phyloP scores from a whole-genome alignment of 2,888 invertebrate species.

The Andrena fulva region DNA sequence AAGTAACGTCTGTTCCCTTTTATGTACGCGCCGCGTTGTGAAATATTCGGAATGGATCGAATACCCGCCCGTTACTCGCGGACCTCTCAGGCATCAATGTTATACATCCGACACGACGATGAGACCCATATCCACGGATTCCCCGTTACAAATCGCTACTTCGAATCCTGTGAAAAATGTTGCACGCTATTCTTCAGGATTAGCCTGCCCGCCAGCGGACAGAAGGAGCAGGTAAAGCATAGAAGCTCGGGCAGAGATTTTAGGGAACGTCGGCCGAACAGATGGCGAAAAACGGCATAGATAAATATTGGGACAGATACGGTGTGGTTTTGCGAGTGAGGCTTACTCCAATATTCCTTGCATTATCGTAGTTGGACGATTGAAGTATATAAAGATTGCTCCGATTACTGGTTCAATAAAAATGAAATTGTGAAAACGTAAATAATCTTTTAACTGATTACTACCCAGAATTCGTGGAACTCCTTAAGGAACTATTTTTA shows the following conservation, averaged over 20 bases:
- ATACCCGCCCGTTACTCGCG: conserved; percentile 1
- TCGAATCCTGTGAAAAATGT: conserved; percentile 80
- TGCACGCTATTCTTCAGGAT: conserved; percentile 79
- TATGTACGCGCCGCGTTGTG: conserved; percentile 56
- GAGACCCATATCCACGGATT: conserved; percentile 52
- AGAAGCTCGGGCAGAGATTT: conserved; percentile 25
- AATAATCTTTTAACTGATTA: no score
- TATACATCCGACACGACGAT: conserved; percentile 33
- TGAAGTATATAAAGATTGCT: neutral
- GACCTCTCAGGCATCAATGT: conserved; percentile 17
- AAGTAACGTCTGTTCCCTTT: conserved; percentile 38
- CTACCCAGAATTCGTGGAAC: no score
- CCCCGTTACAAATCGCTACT: conserved; percentile 75
- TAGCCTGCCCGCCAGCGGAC: conserved; percentile 65
- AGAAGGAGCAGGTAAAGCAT: conserved; percentile 43
- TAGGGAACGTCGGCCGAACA: conserved; percentile 10
- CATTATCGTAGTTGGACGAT: neutral
- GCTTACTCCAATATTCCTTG: conserved; percentile 18
- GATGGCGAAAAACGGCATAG: conserved; percentile 39
- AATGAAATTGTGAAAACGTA: no score
- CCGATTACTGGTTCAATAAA: neutral
- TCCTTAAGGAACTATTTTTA: no score
- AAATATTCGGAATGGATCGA: conserved; percentile 4
- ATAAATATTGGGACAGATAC: conserved; percentile 36
- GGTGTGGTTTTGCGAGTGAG: conserved; percentile 15